Base-by-base conservation (phyloP, 2,797 vertebrate genomes). In the Strix occidentalis region DNA sequence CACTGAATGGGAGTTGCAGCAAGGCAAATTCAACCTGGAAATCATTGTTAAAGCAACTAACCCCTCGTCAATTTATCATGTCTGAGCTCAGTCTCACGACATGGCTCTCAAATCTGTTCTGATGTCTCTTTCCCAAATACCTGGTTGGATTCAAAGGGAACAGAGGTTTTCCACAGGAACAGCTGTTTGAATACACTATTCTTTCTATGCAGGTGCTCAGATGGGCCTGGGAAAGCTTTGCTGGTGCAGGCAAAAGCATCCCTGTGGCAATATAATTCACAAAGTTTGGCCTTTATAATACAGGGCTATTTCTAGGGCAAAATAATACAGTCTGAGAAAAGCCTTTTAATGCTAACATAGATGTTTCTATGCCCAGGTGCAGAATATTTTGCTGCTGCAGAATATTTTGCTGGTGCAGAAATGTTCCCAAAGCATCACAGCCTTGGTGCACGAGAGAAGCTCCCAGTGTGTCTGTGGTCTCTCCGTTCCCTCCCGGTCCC, bases 401-500 rank as follows among this genome's bases (percentile, higher is more conserved):
- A 81, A n/a, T 41, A 53, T 65, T 80, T 68, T 48, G 26, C 35
- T 48, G 61, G 6, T 71, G 58, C 39, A 78, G 76, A 74, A 90
- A 63, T 51, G 51, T 28, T 72, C 63, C 76, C 29, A 69, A 65
- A 92, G 31, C 58, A 60, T 37, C 39, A 6, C 33, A 43, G 28
- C 39, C 45, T 9, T 5, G 6, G 61, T 35, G 45, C n/a, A 24
- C 25, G 41, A 29, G 19, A 56, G 51, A 16, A 82, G 58, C 35
- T 72, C 37, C 43, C 1, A 2, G 14, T 18, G 21, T 50, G 71
- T 24, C 43, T 74, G 46, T 78, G 60, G 39, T 19, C 43, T 63
- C 4, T 0, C 46, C 33, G 16, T 14, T 31, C 39, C 57, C 25
- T 33, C 31, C 37, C 1, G 1, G 26, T 14, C 9, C 5, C 16